Percentiles rank a stretch among this genome's conserved stretches.
phyloP scores from a whole-genome alignment of 2,113 vertebrate species.

The Tyrannus savana region DNA sequence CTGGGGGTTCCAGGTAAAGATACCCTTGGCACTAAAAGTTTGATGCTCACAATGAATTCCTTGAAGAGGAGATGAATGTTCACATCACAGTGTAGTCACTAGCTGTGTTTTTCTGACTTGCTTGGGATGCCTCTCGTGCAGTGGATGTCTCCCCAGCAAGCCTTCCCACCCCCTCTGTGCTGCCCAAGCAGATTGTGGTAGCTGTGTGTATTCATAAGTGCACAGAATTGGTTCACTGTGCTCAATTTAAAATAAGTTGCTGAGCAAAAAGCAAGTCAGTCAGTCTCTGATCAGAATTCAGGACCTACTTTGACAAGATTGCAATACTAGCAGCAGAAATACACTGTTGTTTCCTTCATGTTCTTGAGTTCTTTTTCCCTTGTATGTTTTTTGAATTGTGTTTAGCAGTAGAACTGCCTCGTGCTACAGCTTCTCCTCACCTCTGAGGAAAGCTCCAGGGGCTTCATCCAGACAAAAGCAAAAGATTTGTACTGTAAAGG shows the following conservation, averaged over 20 bases:
- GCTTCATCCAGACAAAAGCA: not conserved
- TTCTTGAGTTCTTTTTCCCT: not conserved
- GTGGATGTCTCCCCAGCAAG: not conserved
- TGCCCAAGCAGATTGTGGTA: not conserved
- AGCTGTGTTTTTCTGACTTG: not conserved
- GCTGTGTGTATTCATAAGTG: not conserved
- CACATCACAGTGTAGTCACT: not conserved
- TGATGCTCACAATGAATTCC: not conserved
- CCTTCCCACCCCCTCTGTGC: not conserved
- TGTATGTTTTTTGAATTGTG: not conserved
- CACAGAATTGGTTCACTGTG: not conserved
- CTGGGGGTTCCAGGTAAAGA: not conserved
- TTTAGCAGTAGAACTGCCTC: not conserved
- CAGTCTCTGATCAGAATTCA: not conserved
- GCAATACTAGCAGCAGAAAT: not conserved
- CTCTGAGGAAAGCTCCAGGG: conserved; percentile 33
- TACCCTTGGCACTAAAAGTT: too few relatives aligned
- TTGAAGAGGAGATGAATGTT: not conserved
- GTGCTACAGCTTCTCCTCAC: not conserved
- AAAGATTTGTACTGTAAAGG: not conserved
- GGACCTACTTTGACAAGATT: not conserved
- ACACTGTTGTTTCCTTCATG: not conserved
- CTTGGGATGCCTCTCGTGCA: not conserved
- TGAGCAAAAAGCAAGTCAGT: not conserved
- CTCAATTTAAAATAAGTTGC: not conserved